Percentiles rank a stretch among this genome's conserved stretches.
phyloP scores from a whole-genome alignment of 2,113 vertebrate species.

The Microtus pennsylvanicus region DNA sequence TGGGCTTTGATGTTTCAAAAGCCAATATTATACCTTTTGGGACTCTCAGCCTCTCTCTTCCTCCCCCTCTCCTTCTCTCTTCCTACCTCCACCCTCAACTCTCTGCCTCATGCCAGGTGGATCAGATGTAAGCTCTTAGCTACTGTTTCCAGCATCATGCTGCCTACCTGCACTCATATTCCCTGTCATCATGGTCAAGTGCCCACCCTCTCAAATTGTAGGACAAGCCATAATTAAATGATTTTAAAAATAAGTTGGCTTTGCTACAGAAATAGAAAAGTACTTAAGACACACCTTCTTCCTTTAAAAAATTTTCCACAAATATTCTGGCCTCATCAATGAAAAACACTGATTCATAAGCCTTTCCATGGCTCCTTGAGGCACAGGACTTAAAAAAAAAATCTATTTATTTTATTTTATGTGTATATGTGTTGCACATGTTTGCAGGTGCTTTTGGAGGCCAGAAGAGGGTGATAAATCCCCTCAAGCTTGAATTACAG shows the following conservation, averaged over 20 bases:
- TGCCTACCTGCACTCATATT: not conserved
- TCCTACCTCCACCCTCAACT: not conserved
- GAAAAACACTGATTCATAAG: not conserved
- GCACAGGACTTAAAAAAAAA: not conserved
- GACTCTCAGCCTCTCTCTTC: not conserved
- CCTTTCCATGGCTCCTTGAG: not conserved
- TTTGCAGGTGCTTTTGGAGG: not conserved
- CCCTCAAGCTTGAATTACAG: not conserved
- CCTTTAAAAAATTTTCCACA: not conserved
- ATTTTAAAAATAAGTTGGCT: not conserved
- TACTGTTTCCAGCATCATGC: not conserved
- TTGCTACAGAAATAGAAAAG: not conserved
- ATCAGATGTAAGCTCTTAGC: not conserved
- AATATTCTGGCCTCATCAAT: not conserved
- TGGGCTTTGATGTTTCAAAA: not conserved
- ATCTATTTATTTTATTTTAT: not conserved
- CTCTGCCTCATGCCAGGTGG: not conserved
- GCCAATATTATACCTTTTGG: not conserved
- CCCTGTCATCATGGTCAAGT: too few relatives aligned
- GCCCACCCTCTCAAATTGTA: not conserved
- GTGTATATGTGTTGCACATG: not conserved
- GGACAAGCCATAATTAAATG: not conserved
- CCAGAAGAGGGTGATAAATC: not conserved
- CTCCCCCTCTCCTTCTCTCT: not conserved
- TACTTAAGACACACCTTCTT: not conserved